A percentile compares a stretch with the other conserved stretches of the same genome.
Conservation (phyloP, 2,797 vertebrate species). For the Decapterus maruadsi region DNA sequence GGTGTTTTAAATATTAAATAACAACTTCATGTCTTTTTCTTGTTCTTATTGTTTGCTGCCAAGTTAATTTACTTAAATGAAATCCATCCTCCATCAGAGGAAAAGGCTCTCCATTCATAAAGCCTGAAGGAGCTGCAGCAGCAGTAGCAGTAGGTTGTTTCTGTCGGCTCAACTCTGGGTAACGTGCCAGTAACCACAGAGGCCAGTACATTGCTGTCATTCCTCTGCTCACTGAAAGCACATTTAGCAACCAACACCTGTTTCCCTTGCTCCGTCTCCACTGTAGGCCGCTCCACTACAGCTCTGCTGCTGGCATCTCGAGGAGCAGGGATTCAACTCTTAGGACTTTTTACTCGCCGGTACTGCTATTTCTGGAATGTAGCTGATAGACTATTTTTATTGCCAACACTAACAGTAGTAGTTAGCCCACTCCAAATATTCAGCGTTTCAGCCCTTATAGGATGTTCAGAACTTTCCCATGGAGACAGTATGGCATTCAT, state of each 20-base stretch:
- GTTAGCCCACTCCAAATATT: background rate
- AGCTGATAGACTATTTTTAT: conserved; percentile 48
- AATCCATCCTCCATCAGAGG: conserved; percentile 28
- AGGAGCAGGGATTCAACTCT: conserved; percentile 35
- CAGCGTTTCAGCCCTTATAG: conserved; percentile 19
- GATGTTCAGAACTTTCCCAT: conserved; percentile 9
- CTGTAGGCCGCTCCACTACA: conserved; percentile 72
- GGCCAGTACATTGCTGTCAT: conserved; percentile 89
- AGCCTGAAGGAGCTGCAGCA: conserved; percentile 43
- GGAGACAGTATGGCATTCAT: conserved; percentile 3
- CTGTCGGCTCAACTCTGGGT: conserved; percentile 72
- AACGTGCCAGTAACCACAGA: conserved; percentile 84
- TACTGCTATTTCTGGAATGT: conserved; percentile 61
- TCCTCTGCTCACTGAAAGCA: conserved; percentile 89
- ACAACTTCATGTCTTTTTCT: conserved; percentile 1
- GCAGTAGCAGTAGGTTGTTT: conserved; percentile 54
- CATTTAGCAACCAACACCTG: conserved; percentile 93
- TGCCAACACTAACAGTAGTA: conserved; percentile 21
- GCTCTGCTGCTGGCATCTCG: conserved; percentile 61
- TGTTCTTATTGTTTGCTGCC: conserved; percentile 6
- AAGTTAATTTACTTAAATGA: conserved; percentile 22
- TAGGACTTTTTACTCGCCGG: conserved; percentile 31
- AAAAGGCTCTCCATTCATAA: conserved; percentile 74
- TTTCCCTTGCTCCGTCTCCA: conserved; percentile 87
- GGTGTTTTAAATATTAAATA: background rate